phyloP scores from a whole-genome alignment of 2,888 invertebrate species.

The Marasmarcha lunaedactyla region DNA sequence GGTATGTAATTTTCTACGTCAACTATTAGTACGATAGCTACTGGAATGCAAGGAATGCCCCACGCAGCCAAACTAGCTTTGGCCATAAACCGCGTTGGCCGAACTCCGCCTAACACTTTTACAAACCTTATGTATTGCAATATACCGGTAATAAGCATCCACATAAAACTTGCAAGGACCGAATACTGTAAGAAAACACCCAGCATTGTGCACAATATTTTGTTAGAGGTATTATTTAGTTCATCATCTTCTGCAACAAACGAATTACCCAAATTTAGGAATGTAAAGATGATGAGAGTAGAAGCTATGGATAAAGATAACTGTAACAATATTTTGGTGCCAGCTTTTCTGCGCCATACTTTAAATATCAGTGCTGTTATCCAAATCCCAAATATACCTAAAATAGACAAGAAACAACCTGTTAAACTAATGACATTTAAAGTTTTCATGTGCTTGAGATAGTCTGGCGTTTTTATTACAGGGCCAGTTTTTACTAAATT shows the following conservation, averaged over 20 bases:
- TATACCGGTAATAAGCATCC: slow-evolving; percentile 79
- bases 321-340: slow-evolving; percentile 75
- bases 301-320: slow-evolving; percentile 72
- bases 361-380: slow-evolving; percentile 69
- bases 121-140: slow-evolving; percentile 78
- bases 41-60: slow-evolving; percentile 71
- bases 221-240: slow-evolving; percentile 23
- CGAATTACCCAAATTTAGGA: slow-evolving; percentile 40
- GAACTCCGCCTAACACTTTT: slow-evolving; percentile 69
- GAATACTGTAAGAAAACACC: slow-evolving; percentile 76
- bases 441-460: slow-evolving; percentile 38
- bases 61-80: slow-evolving; percentile 74
- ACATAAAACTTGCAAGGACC: slow-evolving; percentile 75
- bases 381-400: slow-evolving; percentile 70
- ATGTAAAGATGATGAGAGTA: slow-evolving; percentile 59
- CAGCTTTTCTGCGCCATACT: slow-evolving; percentile 72
- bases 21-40: slow-evolving; percentile 48
- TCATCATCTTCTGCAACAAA: slow-evolving; percentile 27
- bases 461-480: slow-evolving; percentile 16
- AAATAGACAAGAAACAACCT: slow-evolving; percentile 70
- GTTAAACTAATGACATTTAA: slow-evolving; percentile 70
- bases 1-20: slow-evolving; percentile 59
- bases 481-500: slow-evolving; percentile 32
- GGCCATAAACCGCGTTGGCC: slow-evolving; percentile 71
- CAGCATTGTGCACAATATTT: slow-evolving; percentile 61